A percentile compares a stretch with the other conserved stretches of the same genome.
Evolutionary conservation across 2,113 vertebrate genomes (phyloP).

Genomic region (Cyprinodon variegatus): DNA sequence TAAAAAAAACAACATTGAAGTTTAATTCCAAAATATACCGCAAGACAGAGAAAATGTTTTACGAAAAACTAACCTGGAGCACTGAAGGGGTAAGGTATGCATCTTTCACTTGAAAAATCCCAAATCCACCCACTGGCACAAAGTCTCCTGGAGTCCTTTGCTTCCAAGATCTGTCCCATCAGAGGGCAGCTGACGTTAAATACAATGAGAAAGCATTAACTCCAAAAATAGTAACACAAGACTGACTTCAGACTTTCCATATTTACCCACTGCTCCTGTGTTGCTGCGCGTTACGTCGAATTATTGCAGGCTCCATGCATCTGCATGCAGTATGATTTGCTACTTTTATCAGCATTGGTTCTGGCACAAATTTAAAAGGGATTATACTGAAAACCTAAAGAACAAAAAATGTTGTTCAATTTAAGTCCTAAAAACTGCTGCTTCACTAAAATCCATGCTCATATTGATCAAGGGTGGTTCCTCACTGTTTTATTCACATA

Average conservation of each 20-base stretch:
- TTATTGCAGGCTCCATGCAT: constrained; percentile 84
- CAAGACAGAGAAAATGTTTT: background rate
- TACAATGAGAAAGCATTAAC: background rate
- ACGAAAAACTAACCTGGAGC: constrained; percentile 61
- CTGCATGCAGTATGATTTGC: constrained; percentile 94
- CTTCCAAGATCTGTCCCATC: constrained; percentile 50
- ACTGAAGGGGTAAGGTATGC: constrained; percentile 80
- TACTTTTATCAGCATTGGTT: constrained; percentile 90
- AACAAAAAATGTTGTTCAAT: background rate
- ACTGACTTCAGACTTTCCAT: background rate
- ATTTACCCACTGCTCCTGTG: constrained; percentile 75
- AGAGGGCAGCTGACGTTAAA: constrained; percentile 69
- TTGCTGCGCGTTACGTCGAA: constrained; percentile 75
- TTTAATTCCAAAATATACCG: background rate
- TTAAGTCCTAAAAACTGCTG: background rate
- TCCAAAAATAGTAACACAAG: background rate
- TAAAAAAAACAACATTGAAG: background rate
- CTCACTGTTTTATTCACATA: constrained; percentile 94
- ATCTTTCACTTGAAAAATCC: constrained; percentile 89
- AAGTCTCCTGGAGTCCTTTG: constrained; percentile 69
- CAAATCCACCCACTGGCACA: constrained; percentile 86
- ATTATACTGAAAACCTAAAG: constrained; percentile 90
- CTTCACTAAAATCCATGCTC: background rate
- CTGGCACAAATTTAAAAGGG: constrained; percentile 89
- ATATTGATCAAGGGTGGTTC: background rate